Percentiles rank a stretch among this genome's conserved stretches.
Conservation (phyloP, 2,888 invertebrate species). For the Brenthis hecate region DNA sequence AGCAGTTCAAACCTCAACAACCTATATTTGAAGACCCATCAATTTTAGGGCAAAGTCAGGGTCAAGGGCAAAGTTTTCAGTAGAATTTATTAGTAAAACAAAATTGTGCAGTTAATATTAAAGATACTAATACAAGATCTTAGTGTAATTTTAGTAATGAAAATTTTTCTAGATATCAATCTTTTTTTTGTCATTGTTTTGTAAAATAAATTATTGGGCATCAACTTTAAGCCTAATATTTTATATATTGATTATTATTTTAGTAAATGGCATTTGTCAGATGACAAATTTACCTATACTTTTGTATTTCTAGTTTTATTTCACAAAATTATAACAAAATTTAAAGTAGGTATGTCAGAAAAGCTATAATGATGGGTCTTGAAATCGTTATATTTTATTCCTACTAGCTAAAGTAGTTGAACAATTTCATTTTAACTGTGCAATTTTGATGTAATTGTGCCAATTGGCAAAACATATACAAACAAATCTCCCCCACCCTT, state of each 20-base stretch:
- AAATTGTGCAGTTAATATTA: conserved; percentile 44
- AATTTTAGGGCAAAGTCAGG: conserved; percentile 83
- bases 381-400: no score
- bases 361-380: no score
- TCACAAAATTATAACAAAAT: no score
- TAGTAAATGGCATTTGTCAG: no score
- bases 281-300: no score
- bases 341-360: no score
- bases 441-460: conserved; percentile 17
- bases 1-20: conserved; percentile 93
- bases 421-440: neutral
- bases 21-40: conserved; percentile 90
- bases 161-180: neutral
- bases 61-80: conserved; percentile 62
- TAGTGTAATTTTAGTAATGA: neutral
- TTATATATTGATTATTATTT: no score
- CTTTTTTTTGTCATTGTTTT: neutral
- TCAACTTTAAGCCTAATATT: neutral
- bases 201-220: neutral
- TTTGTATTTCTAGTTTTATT: no score
- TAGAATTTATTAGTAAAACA: conserved; percentile 48
- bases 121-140: conserved; percentile 1
- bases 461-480: conserved; percentile 20
- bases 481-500: conserved; percentile 21
- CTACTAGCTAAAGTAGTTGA: neutral